Evolutionary conservation across 2,888 invertebrate species (phyloP).

Genomic region (Oligia fasciuncula): DNA sequence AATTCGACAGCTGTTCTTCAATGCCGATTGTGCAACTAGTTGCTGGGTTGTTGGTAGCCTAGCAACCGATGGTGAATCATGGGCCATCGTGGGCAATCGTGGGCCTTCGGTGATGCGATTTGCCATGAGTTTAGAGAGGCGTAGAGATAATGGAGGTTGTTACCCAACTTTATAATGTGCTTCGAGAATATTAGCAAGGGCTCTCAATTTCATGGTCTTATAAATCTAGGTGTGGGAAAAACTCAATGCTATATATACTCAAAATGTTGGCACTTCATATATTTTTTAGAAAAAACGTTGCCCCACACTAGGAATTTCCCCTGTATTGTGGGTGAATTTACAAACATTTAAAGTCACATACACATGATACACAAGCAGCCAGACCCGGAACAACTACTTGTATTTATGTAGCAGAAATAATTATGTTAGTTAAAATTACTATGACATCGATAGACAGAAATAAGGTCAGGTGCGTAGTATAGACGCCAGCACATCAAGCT

Average conservation of each 20-base stretch:
- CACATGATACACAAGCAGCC: too few species aligned
- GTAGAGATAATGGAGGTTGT: slow-evolving; percentile 13
- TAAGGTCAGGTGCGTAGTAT: too few species aligned
- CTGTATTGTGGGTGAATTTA: too few species aligned
- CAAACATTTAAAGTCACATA: too few species aligned
- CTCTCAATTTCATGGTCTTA: not conserved
- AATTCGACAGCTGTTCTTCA: slow-evolving; percentile 57
- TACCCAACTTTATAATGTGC: slow-evolving; percentile 12
- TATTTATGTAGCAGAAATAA: too few species aligned
- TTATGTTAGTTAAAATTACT: too few species aligned
- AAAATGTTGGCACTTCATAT: too few species aligned
- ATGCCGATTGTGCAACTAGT: slow-evolving; percentile 56
- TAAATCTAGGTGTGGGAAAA: not conserved
- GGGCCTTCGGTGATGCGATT: slow-evolving; percentile 43
- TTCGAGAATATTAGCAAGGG: not conserved
- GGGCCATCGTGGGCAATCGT: slow-evolving; percentile 17
- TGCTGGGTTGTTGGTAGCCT: slow-evolving; percentile 43
- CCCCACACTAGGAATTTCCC: too few species aligned
- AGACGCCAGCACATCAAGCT: too few species aligned
- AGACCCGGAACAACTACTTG: too few species aligned
- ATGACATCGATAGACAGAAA: too few species aligned
- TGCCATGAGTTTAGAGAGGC: slow-evolving; percentile 52
- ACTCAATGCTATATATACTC: not conserved
- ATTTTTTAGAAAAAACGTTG: too few species aligned
- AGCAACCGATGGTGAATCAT: slow-evolving; percentile 56